Evolutionary conservation across 2,113 vertebrate species (phyloP).

Genomic region (Anhinga anhinga): DNA sequence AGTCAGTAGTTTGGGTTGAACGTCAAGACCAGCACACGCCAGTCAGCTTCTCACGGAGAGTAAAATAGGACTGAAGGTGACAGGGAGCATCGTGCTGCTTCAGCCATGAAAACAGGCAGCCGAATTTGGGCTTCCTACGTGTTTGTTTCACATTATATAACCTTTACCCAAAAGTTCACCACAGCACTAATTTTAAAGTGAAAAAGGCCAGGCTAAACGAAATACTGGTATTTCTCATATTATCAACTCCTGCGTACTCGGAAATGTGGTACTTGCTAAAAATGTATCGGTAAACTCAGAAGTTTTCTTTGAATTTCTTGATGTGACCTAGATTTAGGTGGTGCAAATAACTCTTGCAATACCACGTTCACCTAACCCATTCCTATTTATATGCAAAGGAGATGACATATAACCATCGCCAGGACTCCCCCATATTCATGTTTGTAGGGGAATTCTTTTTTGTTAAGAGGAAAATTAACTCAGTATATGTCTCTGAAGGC

Average conservation of each 20-base stretch:
- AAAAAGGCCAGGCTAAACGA: background rate
- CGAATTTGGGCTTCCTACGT: background rate
- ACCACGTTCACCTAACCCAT: background rate
- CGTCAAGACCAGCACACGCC: background rate
- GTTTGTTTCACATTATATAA: background rate
- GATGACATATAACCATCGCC: background rate
- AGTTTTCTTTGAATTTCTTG: constrained; percentile 34
- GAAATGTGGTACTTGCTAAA: constrained; percentile 40
- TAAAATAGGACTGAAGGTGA: constrained; percentile 28
- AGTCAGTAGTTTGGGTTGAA: constrained; percentile 25
- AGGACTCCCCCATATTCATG: rapidly evolving
- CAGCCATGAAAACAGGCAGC: background rate
- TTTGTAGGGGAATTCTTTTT: background rate
- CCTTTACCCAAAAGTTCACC: constrained; percentile 9
- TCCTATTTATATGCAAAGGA: background rate
- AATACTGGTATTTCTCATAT: background rate
- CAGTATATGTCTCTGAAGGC: background rate
- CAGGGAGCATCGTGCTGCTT: background rate
- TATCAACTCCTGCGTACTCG: background rate
- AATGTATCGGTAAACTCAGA: background rate
- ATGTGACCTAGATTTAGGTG: constrained; percentile 23
- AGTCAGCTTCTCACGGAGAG: background rate
- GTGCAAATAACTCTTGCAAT: background rate
- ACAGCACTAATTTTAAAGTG: background rate
- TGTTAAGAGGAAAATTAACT: background rate